Evolutionary conservation across 2,797 vertebrate genomes (phyloP).

Genomic region (Typhlichthys eigenmanni): DNA sequence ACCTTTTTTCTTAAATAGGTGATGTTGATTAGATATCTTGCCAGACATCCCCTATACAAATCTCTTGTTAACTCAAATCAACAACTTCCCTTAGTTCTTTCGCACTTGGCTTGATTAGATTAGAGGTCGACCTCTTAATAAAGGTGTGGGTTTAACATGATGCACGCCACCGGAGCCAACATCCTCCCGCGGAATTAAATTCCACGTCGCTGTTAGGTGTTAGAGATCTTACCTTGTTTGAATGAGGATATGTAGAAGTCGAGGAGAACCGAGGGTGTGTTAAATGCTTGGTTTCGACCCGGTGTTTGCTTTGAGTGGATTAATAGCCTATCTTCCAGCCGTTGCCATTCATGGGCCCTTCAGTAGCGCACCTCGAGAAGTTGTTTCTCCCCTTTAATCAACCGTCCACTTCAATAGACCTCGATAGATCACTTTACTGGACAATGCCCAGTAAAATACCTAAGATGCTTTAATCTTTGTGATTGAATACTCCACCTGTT

Average conservation of each 20-base stretch:
- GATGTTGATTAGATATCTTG: conserved; percentile 79
- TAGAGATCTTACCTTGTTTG: conserved; percentile 71
- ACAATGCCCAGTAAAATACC: conserved; percentile 39
- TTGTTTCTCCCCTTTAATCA: conserved; percentile 56
- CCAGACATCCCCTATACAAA: conserved; percentile 84
- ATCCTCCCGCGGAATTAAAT: conserved; percentile 46
- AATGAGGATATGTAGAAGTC: conserved; percentile 72
- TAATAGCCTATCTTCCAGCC: conserved; percentile 27
- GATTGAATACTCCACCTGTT: conserved; percentile 42
- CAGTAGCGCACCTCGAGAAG: background rate
- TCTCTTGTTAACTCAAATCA: conserved; percentile 78
- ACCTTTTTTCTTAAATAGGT: conserved; percentile 66
- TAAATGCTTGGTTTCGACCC: conserved; percentile 68
- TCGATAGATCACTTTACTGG: conserved; percentile 34
- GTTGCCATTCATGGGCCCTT: conserved; percentile 3
- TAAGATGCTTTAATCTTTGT: conserved; percentile 50
- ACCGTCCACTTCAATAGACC: conserved; percentile 15
- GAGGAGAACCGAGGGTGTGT: conserved; percentile 46
- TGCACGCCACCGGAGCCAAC: conserved; percentile 38
- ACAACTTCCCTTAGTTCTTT: conserved; percentile 79
- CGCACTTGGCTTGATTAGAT: conserved; percentile 73
- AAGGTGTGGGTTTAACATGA: conserved; percentile 53
- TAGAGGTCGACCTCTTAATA: conserved; percentile 58
- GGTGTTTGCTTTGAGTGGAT: conserved; percentile 70
- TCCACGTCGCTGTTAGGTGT: conserved; percentile 68